These are phyloP conservation scores for Notoglanidium macrostoma DNA, from an alignment of 2,797 vertebrate genomes.

Conservation along the genomic window DNA sequence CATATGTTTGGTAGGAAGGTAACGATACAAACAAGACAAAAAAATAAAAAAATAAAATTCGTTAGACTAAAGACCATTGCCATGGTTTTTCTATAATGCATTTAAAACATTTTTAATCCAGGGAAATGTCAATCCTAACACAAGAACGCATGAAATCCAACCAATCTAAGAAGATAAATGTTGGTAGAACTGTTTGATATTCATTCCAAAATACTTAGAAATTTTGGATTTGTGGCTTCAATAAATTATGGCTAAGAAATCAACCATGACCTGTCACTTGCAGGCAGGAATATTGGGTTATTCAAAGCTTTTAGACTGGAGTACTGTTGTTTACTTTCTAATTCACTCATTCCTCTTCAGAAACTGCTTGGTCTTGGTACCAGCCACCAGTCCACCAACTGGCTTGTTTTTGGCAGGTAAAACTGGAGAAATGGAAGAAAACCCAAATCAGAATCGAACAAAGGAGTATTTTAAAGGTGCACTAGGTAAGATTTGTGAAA, in stretches of 20 bases:
- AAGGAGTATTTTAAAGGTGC: background rate
- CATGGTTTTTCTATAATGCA: background rate
- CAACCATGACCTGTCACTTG: background rate
- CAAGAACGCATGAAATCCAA: background rate
- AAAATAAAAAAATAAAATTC: background rate
- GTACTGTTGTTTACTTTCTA: background rate
- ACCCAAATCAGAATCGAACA: background rate
- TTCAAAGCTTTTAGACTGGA: background rate
- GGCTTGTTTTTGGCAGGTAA: background rate
- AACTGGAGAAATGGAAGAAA: background rate
- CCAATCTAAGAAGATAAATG: background rate
- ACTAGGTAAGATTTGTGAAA: background rate
- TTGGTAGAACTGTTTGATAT: background rate
- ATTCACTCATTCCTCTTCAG: background rate
- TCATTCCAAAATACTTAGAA: background rate
- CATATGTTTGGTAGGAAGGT: background rate
- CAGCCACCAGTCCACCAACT: background rate
- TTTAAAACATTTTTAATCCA: background rate
- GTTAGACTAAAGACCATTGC: background rate
- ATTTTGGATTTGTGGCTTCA: background rate
- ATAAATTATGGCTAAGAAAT: background rate
- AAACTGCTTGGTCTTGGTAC: background rate
- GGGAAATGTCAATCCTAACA: background rate
- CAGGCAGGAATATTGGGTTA: background rate
- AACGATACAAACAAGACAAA: background rate